Conservation (phyloP, 2,888 invertebrate genomes). For the Nomada lathburiana region DNA sequence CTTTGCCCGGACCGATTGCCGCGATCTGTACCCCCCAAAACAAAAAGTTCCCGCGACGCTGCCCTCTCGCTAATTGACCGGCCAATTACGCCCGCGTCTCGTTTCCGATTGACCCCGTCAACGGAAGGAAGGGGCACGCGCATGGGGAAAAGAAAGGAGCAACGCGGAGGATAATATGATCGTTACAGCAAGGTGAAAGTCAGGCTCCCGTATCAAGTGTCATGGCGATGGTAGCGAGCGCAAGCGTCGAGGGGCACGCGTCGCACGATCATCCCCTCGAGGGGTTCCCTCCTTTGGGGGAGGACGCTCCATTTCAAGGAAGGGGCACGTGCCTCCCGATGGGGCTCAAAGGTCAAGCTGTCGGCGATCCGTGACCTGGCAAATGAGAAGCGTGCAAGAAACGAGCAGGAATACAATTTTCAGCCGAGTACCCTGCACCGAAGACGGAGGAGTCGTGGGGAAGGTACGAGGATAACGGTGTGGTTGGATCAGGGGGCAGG, state of each 20-base stretch:
- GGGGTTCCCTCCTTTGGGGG: not conserved
- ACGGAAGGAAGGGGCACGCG: too few relatives aligned
- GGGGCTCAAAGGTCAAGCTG: conserved; percentile 35
- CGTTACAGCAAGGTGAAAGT: not conserved
- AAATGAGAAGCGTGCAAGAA: too few relatives aligned
- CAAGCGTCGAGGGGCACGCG: conserved; percentile 31
- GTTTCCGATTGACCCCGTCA: too few relatives aligned
- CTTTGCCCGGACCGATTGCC: not conserved
- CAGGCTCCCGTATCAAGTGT: conserved; percentile 10
- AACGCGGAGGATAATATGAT: not conserved
- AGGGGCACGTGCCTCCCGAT: conserved; percentile 48
- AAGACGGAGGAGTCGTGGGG: not conserved
- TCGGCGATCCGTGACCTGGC: not conserved
- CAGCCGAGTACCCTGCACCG: not conserved
- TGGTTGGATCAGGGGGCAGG: conserved; percentile 52
- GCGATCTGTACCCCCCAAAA: not conserved
- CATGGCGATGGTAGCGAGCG: conserved; percentile 12
- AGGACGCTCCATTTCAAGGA: not conserved
- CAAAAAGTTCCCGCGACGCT: too few relatives aligned
- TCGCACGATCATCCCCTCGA: conserved; percentile 11
- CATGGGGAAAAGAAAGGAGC: too few relatives aligned
- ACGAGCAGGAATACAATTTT: not conserved
- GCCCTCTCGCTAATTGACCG: too few relatives aligned
- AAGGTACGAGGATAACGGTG: conserved; percentile 42
- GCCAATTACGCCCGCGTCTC: too few relatives aligned